Evolutionary conservation across 92 coral and sea anemone genomes (phyloP).

Genomic region (Heliopora coerulea): DNA sequence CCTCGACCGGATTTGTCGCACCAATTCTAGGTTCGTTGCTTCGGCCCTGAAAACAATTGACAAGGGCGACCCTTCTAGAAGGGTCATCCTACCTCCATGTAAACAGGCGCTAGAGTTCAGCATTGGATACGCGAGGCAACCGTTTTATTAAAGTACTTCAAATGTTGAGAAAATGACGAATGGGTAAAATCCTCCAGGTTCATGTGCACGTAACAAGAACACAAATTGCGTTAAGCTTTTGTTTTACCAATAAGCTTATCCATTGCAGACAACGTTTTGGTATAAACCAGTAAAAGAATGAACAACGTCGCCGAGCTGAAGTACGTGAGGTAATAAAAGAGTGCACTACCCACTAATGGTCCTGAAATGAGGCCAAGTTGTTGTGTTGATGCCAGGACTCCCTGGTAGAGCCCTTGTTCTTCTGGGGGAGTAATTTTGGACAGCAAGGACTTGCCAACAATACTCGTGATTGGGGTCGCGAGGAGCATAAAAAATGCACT

Average conservation of each 20-base stretch:
- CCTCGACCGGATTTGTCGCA: too few relatives aligned
- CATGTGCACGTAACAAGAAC: too few relatives aligned
- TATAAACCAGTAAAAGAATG: background rate
- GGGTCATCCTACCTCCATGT: too few relatives aligned
- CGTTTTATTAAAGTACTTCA: too few relatives aligned
- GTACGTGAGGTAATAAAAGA: slow-evolving; percentile 12
- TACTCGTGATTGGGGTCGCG: slow-evolving; percentile 35
- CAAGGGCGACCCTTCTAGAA: too few relatives aligned
- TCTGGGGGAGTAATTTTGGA: slow-evolving; percentile 28
- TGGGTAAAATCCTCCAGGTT: too few relatives aligned
- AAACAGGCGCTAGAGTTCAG: too few relatives aligned
- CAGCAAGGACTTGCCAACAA: slow-evolving; percentile 35
- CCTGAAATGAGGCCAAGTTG: slow-evolving; percentile 35
- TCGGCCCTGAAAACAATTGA: too few relatives aligned
- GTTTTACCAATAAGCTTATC: slow-evolving; percentile 8
- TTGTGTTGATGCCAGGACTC: slow-evolving; percentile 29
- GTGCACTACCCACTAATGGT: slow-evolving; percentile 39
- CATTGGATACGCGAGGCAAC: too few relatives aligned
- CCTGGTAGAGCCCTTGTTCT: slow-evolving; percentile 38
- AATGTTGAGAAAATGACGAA: too few relatives aligned
- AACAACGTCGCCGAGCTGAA: slow-evolving; percentile 22
- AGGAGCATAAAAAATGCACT: slow-evolving; percentile 36
- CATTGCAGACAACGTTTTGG: slow-evolving; percentile 14
- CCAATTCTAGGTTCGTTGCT: too few relatives aligned
- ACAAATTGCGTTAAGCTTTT: too few relatives aligned